These are phyloP conservation scores for Trachymyrmex septentrionalis DNA, from an alignment of 1,140 invertebrate species.

Conservation along the genomic window DNA sequence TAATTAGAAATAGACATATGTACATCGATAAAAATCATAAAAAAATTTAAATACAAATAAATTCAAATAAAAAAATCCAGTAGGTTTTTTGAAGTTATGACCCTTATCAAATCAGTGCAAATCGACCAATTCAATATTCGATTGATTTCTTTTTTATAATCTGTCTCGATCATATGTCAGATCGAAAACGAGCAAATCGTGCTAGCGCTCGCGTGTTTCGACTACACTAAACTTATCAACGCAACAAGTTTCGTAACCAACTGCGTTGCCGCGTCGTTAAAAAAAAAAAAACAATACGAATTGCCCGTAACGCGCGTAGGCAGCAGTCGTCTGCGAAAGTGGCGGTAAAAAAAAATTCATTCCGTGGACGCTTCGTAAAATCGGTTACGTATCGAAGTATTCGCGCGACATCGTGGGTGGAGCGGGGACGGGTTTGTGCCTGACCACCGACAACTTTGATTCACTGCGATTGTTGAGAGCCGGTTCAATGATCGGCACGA, in stretches of 20 bases:
- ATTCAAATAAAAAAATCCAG: too few species aligned
- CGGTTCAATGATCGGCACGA: slow-evolving; percentile 80
- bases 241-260: slow-evolving; percentile 52
- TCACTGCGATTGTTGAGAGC: slow-evolving; percentile 79
- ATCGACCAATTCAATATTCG: not conserved
- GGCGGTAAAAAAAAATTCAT: slow-evolving; percentile 37
- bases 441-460: slow-evolving; percentile 84
- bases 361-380: slow-evolving; percentile 60
- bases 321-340: slow-evolving; percentile 38
- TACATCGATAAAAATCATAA: not conserved
- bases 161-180: slow-evolving; percentile 19
- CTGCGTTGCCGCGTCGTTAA: slow-evolving; percentile 32
- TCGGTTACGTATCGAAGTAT: slow-evolving; percentile 58
- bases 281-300: slow-evolving; percentile 55
- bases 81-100: not conserved
- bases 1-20: too few species aligned
- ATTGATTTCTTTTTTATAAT: slow-evolving; percentile 8
- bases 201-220: not conserved
- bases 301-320: slow-evolving; percentile 33
- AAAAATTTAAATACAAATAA: not conserved
- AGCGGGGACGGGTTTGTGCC: slow-evolving; percentile 77
- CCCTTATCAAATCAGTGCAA: not conserved
- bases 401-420: slow-evolving; percentile 76
- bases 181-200: slow-evolving; percentile 11
- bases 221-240: slow-evolving; percentile 40